Conservation (phyloP, 2,113 vertebrate genomes). For the Neolamprologus toae region DNA sequence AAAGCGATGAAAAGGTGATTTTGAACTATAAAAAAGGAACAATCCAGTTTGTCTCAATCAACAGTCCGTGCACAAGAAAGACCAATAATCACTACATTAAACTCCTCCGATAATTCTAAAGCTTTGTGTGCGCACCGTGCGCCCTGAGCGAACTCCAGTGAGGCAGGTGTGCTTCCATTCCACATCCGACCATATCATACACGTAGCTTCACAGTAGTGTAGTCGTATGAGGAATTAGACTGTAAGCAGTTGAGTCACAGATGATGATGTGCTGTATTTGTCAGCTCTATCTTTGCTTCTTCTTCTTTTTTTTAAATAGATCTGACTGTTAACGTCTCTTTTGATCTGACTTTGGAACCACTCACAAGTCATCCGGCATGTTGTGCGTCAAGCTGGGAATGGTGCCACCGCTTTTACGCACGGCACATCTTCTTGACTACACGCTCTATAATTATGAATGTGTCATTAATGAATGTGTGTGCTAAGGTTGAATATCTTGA, state of each 20-base stretch:
- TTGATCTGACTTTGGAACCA: background rate
- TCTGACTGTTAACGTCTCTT: background rate
- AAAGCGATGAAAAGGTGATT: background rate
- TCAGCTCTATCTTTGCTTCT: background rate
- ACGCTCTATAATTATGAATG: background rate
- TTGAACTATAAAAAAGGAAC: background rate
- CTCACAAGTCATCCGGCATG: background rate
- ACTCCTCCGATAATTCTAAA: background rate
- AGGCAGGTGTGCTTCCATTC: background rate
- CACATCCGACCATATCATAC: background rate
- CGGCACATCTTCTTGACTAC: background rate
- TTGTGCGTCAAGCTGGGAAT: background rate
- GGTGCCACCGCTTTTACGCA: slow-evolving; percentile 14
- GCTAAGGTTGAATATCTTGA: background rate
- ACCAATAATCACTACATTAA: background rate
- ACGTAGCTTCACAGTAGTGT: background rate
- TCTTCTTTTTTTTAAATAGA: background rate
- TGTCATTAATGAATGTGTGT: background rate
- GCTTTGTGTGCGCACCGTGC: background rate
- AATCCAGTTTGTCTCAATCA: background rate
- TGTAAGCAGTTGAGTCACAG: background rate
- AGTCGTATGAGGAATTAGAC: background rate
- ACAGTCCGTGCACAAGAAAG: background rate
- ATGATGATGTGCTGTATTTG: background rate
- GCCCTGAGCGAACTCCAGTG: background rate